Evolutionary conservation across 2,888 invertebrate species (phyloP), one percentile per base, ranked within the genome.

Genomic region (Globia sparganii): DNA sequence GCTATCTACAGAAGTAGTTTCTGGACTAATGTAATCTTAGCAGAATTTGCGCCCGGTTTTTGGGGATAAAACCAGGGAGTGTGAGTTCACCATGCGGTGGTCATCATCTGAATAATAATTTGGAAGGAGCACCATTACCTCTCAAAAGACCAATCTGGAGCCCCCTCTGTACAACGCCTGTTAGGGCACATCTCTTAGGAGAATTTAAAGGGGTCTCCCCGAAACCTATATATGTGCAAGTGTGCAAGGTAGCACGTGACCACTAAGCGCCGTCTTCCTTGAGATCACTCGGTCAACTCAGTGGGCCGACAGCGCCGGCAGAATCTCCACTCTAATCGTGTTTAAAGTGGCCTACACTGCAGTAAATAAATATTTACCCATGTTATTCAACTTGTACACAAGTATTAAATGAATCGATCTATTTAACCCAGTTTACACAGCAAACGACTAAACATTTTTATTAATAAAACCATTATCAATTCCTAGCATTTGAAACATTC

Each of bases 401-500:
- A 25, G 2, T 34, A n/a, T 46, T 43, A 2, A 40, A 56, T 31
- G 0, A 37, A 40, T 61, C 4, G 2, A 25, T 34, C 0, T 49
- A 56, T 68, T 71, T 62, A 67, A 21, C 13, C 5, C 25, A 67
- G 31, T 70, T 68, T 13, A 61, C 2, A 28, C 15, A 43, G 13
- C 18, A 72, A 64, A 37, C 28, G 34, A 31, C 31, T 25, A 40
- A 25, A 43, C 0, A 28, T 49, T 59, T 58, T 53, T 28, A 56
- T 25, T 72, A 31, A 64, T 64, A 64, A 80, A 62, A 46, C 6
- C 31, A 0, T 70, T 84, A 75, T 80, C 83, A 66, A 62, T 67
- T 70, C 62, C 34, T 21, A 64, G 34, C 4, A 64, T 53, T 73
- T 28, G 13, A 34, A 61, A 53, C 34, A 78, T 66, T 71, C 61